A percentile compares a stretch with the other conserved stretches of the same genome.
Conservation (phyloP, 2,113 vertebrate genomes). For the Mixornis gularis region DNA sequence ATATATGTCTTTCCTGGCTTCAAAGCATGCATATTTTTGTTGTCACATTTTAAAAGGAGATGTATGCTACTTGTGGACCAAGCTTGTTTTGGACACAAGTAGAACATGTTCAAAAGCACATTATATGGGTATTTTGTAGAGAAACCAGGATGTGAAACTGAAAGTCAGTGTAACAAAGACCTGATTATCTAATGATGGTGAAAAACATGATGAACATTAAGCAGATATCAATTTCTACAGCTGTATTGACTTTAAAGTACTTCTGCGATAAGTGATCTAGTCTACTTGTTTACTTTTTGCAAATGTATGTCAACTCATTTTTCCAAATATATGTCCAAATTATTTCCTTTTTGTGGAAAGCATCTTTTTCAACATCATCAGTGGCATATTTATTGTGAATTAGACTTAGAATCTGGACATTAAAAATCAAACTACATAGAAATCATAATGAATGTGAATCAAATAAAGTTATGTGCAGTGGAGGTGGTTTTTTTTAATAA, state of each 20-base stretch:
- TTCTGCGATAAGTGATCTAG: not conserved
- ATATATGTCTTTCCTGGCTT: not conserved
- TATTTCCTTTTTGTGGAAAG: not conserved
- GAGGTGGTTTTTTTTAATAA: not conserved
- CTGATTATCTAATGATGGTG: not conserved
- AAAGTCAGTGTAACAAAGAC: not conserved
- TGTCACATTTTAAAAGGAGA: not conserved
- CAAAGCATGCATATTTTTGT: not conserved
- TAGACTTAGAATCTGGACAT: not conserved
- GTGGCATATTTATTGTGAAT: not conserved
- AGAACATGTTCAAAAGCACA: not conserved
- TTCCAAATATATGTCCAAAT: not conserved
- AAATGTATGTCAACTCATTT: not conserved
- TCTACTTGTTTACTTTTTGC: not conserved
- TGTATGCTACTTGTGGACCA: not conserved
- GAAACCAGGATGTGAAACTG: not conserved
- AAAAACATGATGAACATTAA: not conserved
- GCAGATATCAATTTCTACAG: not conserved
- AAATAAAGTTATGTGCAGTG: not conserved
- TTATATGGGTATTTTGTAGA: not conserved
- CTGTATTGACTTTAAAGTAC: not conserved
- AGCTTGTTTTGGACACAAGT: not conserved
- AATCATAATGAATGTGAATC: not conserved
- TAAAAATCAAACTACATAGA: not conserved
- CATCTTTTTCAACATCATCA: not conserved